These are phyloP conservation scores for Sebastes fasciatus DNA, from an alignment of 2,113 vertebrate genomes.

Conservation along the genomic window DNA sequence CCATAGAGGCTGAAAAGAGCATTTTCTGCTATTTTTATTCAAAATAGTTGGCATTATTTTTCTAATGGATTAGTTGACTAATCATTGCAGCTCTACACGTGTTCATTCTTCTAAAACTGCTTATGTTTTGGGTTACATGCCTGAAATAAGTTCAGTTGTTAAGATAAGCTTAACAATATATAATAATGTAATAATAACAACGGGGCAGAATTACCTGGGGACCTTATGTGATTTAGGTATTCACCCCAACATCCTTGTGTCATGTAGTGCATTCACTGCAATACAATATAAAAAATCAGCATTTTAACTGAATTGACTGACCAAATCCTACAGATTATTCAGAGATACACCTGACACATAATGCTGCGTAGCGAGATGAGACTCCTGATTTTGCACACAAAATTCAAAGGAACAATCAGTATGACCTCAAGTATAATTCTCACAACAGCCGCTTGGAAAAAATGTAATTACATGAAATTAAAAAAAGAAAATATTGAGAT, in stretches of 20 bases:
- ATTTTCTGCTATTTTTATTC: too few relatives aligned
- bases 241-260: background rate
- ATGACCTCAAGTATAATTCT: background rate
- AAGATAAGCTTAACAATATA: background rate
- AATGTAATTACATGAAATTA: background rate
- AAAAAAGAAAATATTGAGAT: background rate
- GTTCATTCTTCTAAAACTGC: conserved; percentile 7
- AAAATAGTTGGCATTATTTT: too few relatives aligned
- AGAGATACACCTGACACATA: background rate
- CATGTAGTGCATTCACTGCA: background rate
- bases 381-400: background rate
- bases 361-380: background rate
- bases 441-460: background rate
- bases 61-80: too few relatives aligned
- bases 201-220: background rate
- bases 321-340: background rate
- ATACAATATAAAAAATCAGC: background rate
- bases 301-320: background rate
- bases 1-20: too few relatives aligned
- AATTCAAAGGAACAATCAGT: background rate
- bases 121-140: conserved; percentile 6
- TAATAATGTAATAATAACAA: background rate
- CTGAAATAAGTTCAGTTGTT: conserved; percentile 8
- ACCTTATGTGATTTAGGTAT: conserved; percentile 1
- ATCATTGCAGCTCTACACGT: too few relatives aligned